Conservation (phyloP, 2,797 vertebrate genomes). For the Gallinago stenura region DNA sequence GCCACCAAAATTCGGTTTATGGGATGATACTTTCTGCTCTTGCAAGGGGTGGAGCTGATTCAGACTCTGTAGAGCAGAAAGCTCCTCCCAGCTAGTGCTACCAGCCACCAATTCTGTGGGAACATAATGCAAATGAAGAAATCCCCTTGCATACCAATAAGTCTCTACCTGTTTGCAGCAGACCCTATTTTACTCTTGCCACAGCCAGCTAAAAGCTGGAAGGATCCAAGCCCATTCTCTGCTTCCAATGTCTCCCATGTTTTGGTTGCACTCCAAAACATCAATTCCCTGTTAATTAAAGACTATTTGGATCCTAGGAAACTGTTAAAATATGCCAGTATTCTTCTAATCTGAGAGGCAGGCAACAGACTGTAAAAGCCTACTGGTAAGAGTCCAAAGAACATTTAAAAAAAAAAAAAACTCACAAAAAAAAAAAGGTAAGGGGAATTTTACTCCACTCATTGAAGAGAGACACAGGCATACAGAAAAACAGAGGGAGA, state of each 20-base stretch:
- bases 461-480: neutral
- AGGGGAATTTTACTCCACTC: slow-evolving; percentile 16
- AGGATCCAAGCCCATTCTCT: slow-evolving; percentile 3
- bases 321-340: slow-evolving; percentile 76
- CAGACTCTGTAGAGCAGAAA: neutral
- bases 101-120: neutral
- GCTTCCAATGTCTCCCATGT: slow-evolving; percentile 17
- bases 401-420: slow-evolving; percentile 22
- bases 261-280: slow-evolving; percentile 73
- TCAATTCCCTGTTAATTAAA: slow-evolving; percentile 79
- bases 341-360: slow-evolving; percentile 77
- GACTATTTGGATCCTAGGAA: slow-evolving; percentile 76
- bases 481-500: neutral
- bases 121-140: slow-evolving; percentile 48
- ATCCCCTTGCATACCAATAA: slow-evolving; percentile 31
- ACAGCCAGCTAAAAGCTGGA: neutral
- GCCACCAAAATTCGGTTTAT: neutral
- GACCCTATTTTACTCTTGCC: neutral
- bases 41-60: neutral
- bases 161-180: neutral
- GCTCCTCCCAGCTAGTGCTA: neutral
- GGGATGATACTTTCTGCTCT: neutral
- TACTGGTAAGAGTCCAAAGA: slow-evolving; percentile 70
- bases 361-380: slow-evolving; percentile 77
- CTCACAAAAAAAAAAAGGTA: neutral